A percentile compares a stretch with the other conserved stretches of the same genome.
phyloP scores from a whole-genome alignment of 37 sponge, comb jelly and placozoan genomes.

The Crambe crambe region DNA sequence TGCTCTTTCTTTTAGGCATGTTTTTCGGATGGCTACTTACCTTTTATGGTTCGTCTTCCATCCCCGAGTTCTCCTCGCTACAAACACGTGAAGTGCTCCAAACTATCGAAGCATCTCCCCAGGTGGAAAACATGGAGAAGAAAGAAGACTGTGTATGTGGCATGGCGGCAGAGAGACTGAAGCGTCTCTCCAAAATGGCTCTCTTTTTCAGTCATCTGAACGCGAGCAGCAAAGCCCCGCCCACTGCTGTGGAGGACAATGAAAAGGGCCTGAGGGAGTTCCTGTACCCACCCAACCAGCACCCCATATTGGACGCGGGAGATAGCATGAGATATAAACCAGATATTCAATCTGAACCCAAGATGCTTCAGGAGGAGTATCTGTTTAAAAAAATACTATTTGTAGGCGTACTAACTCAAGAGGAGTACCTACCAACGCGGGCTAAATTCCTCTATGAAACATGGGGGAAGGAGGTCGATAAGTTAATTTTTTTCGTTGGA shows the following conservation, averaged over 20 bases:
- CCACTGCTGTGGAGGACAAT: background rate
- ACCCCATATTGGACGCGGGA: background rate
- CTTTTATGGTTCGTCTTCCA: too few relatives aligned
- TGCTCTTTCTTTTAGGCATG: too few relatives aligned
- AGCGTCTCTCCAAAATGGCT: background rate
- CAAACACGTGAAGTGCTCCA: too few relatives aligned
- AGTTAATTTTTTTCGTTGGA: conserved; percentile 59
- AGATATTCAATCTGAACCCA: background rate
- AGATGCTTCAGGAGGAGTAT: conserved; percentile 44
- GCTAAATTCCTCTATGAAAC: conserved; percentile 69
- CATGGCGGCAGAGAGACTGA: background rate
- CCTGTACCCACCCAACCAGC: background rate
- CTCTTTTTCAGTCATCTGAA: background rate
- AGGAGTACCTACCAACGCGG: conserved; percentile 59
- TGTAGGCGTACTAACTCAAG: conserved; percentile 66
- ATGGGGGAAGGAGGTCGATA: conserved; percentile 66
- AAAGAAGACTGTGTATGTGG: conserved; percentile 1
- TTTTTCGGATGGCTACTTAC: too few relatives aligned
- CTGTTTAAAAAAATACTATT: conserved; percentile 21
- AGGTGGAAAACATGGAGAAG: too few relatives aligned
- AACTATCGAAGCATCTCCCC: too few relatives aligned
- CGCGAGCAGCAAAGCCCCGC: background rate
- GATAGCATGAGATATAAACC: background rate
- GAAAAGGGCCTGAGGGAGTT: background rate
- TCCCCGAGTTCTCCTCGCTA: too few relatives aligned